Percentiles rank a stretch among this genome's conserved stretches.
Conservation (phyloP, 2,888 invertebrate species). For the Leucania comma region DNA sequence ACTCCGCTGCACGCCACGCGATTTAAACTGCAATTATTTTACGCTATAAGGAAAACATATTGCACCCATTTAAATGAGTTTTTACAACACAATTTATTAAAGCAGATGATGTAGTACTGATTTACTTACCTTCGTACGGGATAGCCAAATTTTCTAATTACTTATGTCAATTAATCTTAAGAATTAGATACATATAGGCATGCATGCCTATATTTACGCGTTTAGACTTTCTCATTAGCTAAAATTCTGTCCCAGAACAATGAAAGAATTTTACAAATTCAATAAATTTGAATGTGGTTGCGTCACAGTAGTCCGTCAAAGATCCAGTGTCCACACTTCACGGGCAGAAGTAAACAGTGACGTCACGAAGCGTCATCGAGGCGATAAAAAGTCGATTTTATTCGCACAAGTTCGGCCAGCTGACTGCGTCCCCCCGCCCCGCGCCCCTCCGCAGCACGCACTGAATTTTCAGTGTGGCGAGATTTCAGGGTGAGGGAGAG, state of each 20-base stretch:
- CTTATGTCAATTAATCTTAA: constrained; percentile 20
- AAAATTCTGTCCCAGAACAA: constrained; percentile 3
- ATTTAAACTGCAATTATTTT: constrained; percentile 90
- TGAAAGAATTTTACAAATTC: constrained; percentile 20
- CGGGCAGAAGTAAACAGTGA: constrained; percentile 88
- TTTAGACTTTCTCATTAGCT: not conserved
- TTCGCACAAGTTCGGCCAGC: constrained; percentile 90
- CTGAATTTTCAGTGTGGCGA: constrained; percentile 85
- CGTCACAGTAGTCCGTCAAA: constrained; percentile 78
- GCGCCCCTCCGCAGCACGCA: constrained; percentile 76
- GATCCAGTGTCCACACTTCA: constrained; percentile 80
- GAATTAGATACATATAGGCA: not conserved
- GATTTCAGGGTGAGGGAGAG: constrained; percentile 84
- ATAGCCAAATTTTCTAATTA: constrained; percentile 8
- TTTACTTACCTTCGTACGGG: constrained; percentile 29
- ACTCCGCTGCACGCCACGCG: constrained; percentile 84
- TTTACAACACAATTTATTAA: constrained; percentile 72
- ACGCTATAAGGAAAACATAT: constrained; percentile 86
- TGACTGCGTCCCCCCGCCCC: constrained; percentile 85
- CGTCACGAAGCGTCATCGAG: constrained; percentile 90
- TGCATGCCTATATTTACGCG: not conserved
- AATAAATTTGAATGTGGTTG: constrained; percentile 60
- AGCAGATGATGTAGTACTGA: constrained; percentile 50
- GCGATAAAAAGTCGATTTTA: constrained; percentile 91
- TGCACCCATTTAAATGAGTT: constrained; percentile 82